A percentile compares a stretch with the other conserved stretches of the same genome.
Evolutionary conservation across 2,113 vertebrate genomes (phyloP).

Genomic region (Mormyrus lacerda): DNA sequence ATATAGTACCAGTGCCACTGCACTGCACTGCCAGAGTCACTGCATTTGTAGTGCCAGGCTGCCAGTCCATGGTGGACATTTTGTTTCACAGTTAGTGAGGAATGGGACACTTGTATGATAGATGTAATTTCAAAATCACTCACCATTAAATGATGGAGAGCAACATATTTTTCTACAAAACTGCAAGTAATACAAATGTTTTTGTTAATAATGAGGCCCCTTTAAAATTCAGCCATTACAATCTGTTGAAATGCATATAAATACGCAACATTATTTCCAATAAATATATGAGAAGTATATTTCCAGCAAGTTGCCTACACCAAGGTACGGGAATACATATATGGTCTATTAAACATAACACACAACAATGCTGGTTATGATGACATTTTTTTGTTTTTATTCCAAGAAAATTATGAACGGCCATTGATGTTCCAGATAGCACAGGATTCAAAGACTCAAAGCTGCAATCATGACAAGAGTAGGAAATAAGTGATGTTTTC

Average conservation of each 20-base stretch:
- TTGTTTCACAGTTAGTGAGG: conserved; percentile 43
- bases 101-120: conserved; percentile 43
- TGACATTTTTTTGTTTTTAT: neutral
- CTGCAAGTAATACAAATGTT: neutral
- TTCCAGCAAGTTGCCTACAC: neutral
- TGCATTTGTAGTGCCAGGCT: conserved; percentile 55
- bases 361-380: neutral
- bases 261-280: neutral
- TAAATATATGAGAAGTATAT: neutral
- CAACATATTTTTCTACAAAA: neutral
- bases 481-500: conserved; percentile 26
- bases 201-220: neutral
- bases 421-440: conserved; percentile 3
- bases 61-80: conserved; percentile 55
- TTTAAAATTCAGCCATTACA: neutral
- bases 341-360: neutral
- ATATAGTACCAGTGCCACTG: too few species aligned
- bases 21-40: neutral
- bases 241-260: neutral
- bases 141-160: conserved; percentile 51
- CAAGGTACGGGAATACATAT: neutral
- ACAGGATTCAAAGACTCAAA: conserved; percentile 22
- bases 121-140: conserved; percentile 52
- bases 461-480: conserved; percentile 27
- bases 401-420: neutral